These are phyloP conservation scores for Enteromius mattozi DNA, from an alignment of 2,797 vertebrate species.

Conservation along the genomic window DNA sequence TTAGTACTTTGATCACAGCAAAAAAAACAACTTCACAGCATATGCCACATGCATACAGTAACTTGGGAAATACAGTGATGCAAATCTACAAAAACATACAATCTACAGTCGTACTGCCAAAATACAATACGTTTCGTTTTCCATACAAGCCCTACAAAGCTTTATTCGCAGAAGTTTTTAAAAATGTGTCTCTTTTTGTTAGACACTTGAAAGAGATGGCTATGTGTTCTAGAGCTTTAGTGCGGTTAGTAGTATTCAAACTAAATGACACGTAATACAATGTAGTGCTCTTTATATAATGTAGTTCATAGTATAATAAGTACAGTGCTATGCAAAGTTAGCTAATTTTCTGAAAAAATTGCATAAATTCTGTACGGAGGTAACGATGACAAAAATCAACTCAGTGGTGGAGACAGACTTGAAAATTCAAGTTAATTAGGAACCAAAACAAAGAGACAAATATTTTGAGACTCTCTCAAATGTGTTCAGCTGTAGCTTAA, in stretches of 20 bases:
- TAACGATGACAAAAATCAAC: not conserved
- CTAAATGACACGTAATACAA: not conserved
- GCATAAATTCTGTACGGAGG: not conserved
- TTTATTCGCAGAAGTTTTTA: not conserved
- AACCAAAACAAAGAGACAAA: not conserved
- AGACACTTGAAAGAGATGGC: not conserved
- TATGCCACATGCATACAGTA: slow-evolving; percentile 32
- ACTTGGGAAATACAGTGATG: slow-evolving; percentile 43
- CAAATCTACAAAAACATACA: slow-evolving; percentile 29
- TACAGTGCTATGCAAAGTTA: slow-evolving; percentile 7
- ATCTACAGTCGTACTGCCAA: slow-evolving; percentile 15
- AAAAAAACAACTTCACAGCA: slow-evolving; percentile 39
- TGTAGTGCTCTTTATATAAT: not conserved
- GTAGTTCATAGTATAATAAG: not conserved
- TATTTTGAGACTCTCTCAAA: not conserved
- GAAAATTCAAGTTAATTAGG: not conserved
- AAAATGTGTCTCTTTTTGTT: not conserved
- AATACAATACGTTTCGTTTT: not conserved
- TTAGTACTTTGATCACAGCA: slow-evolving; percentile 2
- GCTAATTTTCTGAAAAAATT: not conserved
- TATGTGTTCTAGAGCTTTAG: not conserved
- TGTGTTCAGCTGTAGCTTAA: not conserved
- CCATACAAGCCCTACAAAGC: not conserved
- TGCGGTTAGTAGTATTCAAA: slow-evolving; percentile 12
- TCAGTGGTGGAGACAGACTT: not conserved